phyloP scores from a whole-genome alignment of 2,888 invertebrate species.

The Thyatira batis region DNA sequence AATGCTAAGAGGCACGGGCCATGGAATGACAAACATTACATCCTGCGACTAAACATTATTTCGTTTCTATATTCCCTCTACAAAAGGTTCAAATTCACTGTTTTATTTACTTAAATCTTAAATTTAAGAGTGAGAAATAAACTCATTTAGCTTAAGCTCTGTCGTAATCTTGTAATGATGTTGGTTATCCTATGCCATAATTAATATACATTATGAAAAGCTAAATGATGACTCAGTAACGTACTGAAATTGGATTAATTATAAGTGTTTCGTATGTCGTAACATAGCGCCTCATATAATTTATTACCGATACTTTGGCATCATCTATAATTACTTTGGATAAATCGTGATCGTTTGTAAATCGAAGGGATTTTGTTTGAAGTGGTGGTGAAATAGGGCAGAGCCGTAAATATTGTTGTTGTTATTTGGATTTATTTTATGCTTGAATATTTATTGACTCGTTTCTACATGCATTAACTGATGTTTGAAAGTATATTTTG shows the following conservation, averaged over 20 bases:
- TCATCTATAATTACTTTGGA: slow-evolving; percentile 36
- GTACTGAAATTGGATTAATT: neutral
- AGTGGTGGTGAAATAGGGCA: slow-evolving; percentile 42
- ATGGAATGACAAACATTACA: slow-evolving; percentile 41
- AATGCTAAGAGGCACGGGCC: slow-evolving; percentile 74
- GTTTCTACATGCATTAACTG: neutral
- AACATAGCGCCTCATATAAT: slow-evolving; percentile 32
- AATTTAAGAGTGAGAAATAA: neutral
- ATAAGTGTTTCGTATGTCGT: slow-evolving; percentile 18
- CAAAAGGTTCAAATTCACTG: neutral
- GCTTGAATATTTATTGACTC: neutral
- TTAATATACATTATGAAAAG: neutral
- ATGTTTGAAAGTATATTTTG: neutral
- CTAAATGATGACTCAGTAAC: neutral
- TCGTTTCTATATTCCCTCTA: slow-evolving; percentile 13
- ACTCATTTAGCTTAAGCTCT: neutral
- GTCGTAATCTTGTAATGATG: neutral
- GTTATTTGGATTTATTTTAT: slow-evolving; percentile 7
- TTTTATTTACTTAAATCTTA: neutral
- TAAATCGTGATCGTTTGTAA: slow-evolving; percentile 37
- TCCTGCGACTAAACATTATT: slow-evolving; percentile 18
- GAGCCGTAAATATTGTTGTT: slow-evolving; percentile 28
- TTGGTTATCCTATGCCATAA: neutral
- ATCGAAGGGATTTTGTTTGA: slow-evolving; percentile 42
- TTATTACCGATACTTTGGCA: slow-evolving; percentile 43